phyloP scores from a whole-genome alignment of 2,797 vertebrate species.

The Leontocebus nigricollis region DNA sequence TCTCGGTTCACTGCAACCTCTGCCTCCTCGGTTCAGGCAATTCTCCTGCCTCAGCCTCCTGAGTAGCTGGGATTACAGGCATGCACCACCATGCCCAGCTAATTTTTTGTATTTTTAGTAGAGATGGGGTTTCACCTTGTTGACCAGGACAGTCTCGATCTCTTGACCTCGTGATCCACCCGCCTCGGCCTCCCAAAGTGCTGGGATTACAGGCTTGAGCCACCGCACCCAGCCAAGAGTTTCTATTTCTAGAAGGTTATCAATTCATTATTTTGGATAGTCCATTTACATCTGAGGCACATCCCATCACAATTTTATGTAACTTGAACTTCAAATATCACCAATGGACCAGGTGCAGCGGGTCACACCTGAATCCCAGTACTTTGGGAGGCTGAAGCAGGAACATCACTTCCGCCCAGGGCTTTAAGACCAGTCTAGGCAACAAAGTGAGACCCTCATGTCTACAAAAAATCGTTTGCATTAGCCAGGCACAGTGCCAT shows the following conservation, averaged over 20 bases:
- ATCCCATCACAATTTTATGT: not conserved
- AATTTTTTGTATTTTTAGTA: no score
- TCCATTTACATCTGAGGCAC: not conserved
- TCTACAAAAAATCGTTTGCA: not conserved
- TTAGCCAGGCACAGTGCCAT: not conserved
- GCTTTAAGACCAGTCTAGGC: not conserved
- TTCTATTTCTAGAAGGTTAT: not conserved
- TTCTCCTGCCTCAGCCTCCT: no score
- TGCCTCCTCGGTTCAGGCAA: no score
- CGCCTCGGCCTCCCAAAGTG: no score
- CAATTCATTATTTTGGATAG: not conserved
- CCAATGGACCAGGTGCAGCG: not conserved
- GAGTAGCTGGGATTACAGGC: no score
- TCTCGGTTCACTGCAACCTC: no score
- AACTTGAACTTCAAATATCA: slow-evolving; percentile 28
- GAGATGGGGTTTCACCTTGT: no score
- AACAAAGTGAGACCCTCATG: not conserved
- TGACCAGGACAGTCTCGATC: no score
- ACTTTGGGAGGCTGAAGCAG: not conserved
- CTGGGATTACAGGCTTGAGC: no score
- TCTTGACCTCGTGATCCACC: no score
- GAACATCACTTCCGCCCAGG: not conserved
- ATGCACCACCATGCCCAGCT: no score
- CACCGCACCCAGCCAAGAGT: no score
- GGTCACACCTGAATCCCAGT: not conserved